phyloP scores from a whole-genome alignment of 2,113 vertebrate genomes.

The Connochaetes taurinus region DNA sequence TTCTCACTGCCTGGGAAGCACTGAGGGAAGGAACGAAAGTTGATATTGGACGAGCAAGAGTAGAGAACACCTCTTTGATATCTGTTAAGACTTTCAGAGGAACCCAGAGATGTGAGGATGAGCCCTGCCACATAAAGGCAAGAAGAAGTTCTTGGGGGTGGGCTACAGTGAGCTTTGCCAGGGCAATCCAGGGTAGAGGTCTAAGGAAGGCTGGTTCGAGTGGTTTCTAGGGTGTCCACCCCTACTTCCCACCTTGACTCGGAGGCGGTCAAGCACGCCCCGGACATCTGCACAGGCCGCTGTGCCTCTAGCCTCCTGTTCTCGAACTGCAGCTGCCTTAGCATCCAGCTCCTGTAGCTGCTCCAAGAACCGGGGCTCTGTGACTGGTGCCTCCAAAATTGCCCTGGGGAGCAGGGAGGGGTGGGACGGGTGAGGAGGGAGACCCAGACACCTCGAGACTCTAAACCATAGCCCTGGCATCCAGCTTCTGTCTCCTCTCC shows the following conservation, averaged over 20 bases:
- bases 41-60: neutral
- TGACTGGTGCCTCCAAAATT: conserved; percentile 90
- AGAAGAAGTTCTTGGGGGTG: neutral
- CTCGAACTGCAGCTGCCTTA: conserved; percentile 93
- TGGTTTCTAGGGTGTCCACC: neutral
- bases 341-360: conserved; percentile 93
- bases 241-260: conserved; percentile 83
- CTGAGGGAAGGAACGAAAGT: fast-evolving
- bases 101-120: neutral
- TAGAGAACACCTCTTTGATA: neutral
- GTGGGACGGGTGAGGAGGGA: neutral
- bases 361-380: conserved; percentile 90
- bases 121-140: neutral
- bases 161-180: neutral
- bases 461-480: neutral
- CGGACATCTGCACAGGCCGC: conserved; percentile 90
- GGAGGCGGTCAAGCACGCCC: conserved; percentile 90
- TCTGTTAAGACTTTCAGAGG: neutral
- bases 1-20: neutral
- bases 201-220: neutral
- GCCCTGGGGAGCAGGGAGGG: conserved; percentile 74
- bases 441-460: neutral
- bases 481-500: neutral
- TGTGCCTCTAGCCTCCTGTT: conserved; percentile 92
- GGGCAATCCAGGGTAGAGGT: neutral